Evolutionary conservation across 2,797 vertebrate genomes (phyloP), one percentile per base, ranked within the genome.

Genomic region (Enteromius unitaeniatus): DNA sequence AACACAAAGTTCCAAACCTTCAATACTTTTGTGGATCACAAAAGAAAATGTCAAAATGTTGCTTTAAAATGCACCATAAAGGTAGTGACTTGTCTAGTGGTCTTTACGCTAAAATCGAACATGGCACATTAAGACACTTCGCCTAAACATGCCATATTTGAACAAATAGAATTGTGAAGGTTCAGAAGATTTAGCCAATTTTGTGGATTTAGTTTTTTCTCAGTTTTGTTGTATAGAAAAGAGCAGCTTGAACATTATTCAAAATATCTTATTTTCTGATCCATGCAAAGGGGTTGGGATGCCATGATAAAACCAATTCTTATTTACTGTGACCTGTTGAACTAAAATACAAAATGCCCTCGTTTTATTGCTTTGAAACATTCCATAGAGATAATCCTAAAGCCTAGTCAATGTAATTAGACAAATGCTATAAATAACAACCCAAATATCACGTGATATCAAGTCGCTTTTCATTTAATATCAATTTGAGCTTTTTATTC

Each of bases 391-490:
- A 19, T 5, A 78, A 21, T 6, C 37, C 4, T 7, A 15, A 47
- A 60, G 45, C n/a, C 40, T 40, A 49, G 64, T 28, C 19, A 62
- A 3, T 23, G 2, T 58, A 42, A n/a, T 68, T 75, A 15, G 13
- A 47, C 53, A 72, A 55, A 42, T 11, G n/a, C 23, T 26, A 49
- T 45, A 23, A 17, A 73, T 62, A 45, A 62, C 4, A n/a, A 73
- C 21, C 4, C 26, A 31, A 31, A 28, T 31, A 47, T 60, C 26
- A 45, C 23, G 17, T 69, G 3, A 53, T 40, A 64, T 51, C 5
- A 37, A 31, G 40, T 31, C 53, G 3, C 40, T 47, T 47, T 62
- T 34, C 17, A 47, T 72, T 73, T 82, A 74, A 51, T 74, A 65
- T 45, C 28, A 42, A n/a, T 80, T 31, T 45, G 42, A 55, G 17